Evolutionary conservation across 2,113 vertebrate genomes (phyloP), one percentile per base, ranked within the genome.

Genomic region (Tetraodon nigroviridis): DNA sequence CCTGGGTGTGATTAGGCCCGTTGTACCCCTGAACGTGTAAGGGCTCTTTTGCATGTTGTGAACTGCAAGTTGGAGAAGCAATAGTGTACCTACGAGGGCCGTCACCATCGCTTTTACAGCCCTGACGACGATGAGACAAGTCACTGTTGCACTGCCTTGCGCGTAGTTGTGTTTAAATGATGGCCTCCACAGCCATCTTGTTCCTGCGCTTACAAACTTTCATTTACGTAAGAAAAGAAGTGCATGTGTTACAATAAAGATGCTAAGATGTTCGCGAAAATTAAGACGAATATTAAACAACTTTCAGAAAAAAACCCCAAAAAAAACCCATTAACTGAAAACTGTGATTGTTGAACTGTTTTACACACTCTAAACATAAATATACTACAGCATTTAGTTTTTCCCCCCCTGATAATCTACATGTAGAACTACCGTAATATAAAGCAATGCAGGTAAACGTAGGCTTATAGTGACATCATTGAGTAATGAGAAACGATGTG

Each of bases 21-120:
- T 13, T 27, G 15, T 20, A 37, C 15, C 46, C 27, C 5, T 51
- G 45, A 24, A 7, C 17, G 47, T 62, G 24, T 20, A 40, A 21
- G 27, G 14, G 19, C 49, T 24, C 10, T 3, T 2, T 48, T 20
- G 41, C 29, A 60, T 42, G 20, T 27, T 41, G 50, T 54, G 44
- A 6, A 5, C 15, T 57, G 32, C 45, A 64, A 19, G 51, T 49
- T 56, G 44, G 18, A 59, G 29, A 46, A 58, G 29, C 18, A 50
- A 0, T 12, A 46, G 32, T 17, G 51, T 7, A 41, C 44, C 37
- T 57, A 2, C 45, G 41, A 52, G 40, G 37, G 42, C 21, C 45
- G 21, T 37, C 14, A 27, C 49, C 20, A 2, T 8, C 55, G 41
- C 24, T 18, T 45, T 45, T 27, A 42, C 3, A 20, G 7, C 24